Base-by-base conservation (phyloP, 2,888 invertebrate species). In the Willowsia nigromaculata region DNA sequence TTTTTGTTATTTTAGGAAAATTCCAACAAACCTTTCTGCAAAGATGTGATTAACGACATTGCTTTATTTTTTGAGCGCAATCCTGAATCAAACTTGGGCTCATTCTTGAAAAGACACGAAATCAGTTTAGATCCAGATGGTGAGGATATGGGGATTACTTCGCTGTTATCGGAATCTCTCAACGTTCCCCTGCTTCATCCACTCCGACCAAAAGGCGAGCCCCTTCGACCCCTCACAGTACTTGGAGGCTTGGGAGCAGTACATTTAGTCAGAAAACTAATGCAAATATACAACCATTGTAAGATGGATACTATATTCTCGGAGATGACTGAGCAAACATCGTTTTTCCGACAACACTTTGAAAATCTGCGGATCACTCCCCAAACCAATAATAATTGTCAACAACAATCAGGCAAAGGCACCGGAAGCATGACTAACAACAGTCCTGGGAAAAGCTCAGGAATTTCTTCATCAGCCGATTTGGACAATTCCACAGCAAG, bases 131-230 rank as follows among this genome's bases (percentile, higher is more conserved):
- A 65, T 33, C 53, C 59, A 15, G 50, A 15, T 7, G 11, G 6
- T 50, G n/a, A 50, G 22, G 33, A 9, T 15, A n/a, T 59, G 2
- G 47, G 43, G 7, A 18, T 22, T 3, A 13, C n/a, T n/a, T 43
- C 50, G 0, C 37, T 40, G 3, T 87, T 65, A 9, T 25, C 83
- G 1, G 81, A 86, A 50, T 43, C 78, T 27, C 47, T 88, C 18
- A 89, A 89, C 15, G 76, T 92, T 56, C 92, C 92, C 0, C 65
- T 92, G 25, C 87, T 91, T 4, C 92, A 92, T 83, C 92, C 92
- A 0, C 83, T 92, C 11, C 91, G 92, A 50, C 53, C 56, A 7
- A 92, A 92, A 74, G 91, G 91, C 13, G 92, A 92, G 68, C 80
- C 89, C 47, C 89, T 92, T 4, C 86, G 92, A 18, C 91, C 92